Percentiles rank a stretch among this genome's conserved stretches.
These are phyloP conservation scores for Beroe forskalii DNA, from an alignment of 37 sponge, comb jelly and placozoan genomes.

Conservation along the genomic window DNA sequence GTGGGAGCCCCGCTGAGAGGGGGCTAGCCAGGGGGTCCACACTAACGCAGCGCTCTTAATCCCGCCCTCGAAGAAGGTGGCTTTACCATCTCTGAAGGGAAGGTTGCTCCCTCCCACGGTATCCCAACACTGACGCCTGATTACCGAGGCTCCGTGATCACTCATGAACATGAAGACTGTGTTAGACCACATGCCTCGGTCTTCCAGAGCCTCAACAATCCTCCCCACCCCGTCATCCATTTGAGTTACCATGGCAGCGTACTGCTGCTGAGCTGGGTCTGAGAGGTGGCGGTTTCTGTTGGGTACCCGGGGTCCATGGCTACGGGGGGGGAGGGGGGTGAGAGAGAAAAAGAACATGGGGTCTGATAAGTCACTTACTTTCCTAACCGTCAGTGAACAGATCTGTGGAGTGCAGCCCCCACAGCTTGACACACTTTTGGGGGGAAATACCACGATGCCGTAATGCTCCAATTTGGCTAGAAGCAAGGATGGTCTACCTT, in stretches of 20 bases:
- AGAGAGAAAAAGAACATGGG: not conserved
- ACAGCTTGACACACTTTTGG: no score
- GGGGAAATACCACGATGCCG: no score
- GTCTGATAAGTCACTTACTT: not conserved
- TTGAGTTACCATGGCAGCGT: constrained; percentile 43
- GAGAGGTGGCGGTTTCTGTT: not conserved
- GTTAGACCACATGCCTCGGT: not conserved
- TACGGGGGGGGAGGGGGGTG: no score
- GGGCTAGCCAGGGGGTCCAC: not conserved
- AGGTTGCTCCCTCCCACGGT: constrained; percentile 28
- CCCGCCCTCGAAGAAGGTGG: not conserved
- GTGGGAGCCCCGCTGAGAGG: not conserved
- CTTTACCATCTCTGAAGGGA: constrained; percentile 36
- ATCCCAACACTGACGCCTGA: not conserved
- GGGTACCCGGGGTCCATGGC: no score
- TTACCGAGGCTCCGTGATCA: constrained; percentile 26
- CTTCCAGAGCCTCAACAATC: not conserved
- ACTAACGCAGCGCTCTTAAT: constrained; percentile 27
- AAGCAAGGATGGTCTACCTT: no score
- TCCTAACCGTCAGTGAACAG: not conserved
- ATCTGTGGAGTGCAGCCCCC: constrained; percentile 14
- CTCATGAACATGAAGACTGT: constrained; percentile 52
- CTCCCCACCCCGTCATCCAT: constrained; percentile 4
- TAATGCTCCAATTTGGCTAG: no score
- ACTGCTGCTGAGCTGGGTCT: not conserved